A percentile compares a stretch with the other conserved stretches of the same genome.
These are phyloP conservation scores for Listronotus oregonensis DNA, from an alignment of 1,140 invertebrate species.

Conservation along the genomic window DNA sequence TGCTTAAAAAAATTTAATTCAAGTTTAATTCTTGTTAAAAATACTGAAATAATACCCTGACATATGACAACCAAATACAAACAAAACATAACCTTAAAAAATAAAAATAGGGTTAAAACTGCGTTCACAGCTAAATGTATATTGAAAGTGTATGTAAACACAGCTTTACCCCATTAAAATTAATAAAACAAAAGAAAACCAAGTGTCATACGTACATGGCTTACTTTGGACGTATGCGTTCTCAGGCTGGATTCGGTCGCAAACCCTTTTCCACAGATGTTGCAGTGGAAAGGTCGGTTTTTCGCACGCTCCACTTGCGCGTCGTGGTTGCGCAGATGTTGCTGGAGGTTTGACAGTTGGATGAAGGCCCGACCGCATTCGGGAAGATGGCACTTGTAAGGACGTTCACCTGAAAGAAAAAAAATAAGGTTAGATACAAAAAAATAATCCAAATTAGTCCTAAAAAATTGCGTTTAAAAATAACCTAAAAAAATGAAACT, in stretches of 20 bases:
- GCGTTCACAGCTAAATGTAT: not conserved
- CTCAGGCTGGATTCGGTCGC: constrained; percentile 93
- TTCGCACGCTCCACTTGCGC: constrained; percentile 93
- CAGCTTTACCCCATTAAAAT: constrained; percentile 23
- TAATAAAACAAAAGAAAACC: constrained; percentile 52
- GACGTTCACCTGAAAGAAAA: constrained; percentile 83
- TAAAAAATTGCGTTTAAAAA: no score
- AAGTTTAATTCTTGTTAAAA: not conserved
- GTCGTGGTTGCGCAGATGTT: constrained; percentile 95
- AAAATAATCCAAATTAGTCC: no score
- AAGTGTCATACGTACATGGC: constrained; percentile 68
- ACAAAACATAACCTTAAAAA: constrained; percentile 11
- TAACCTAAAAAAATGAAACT: no score
- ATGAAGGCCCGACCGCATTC: constrained; percentile 96
- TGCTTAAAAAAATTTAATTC: no score
- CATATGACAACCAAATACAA: constrained; percentile 3
- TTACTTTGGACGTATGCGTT: constrained; percentile 95
- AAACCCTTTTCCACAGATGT: constrained; percentile 95
- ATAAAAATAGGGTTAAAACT: not conserved
- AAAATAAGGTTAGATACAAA: constrained; percentile 3
- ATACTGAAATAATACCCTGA: not conserved
- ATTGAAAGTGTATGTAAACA: not conserved
- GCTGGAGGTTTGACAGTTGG: constrained; percentile 95
- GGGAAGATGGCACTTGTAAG: constrained; percentile 94
- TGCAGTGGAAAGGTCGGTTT: constrained; percentile 93